phyloP scores from a whole-genome alignment of 2,888 invertebrate species.

The Himalopsyche japonica region DNA sequence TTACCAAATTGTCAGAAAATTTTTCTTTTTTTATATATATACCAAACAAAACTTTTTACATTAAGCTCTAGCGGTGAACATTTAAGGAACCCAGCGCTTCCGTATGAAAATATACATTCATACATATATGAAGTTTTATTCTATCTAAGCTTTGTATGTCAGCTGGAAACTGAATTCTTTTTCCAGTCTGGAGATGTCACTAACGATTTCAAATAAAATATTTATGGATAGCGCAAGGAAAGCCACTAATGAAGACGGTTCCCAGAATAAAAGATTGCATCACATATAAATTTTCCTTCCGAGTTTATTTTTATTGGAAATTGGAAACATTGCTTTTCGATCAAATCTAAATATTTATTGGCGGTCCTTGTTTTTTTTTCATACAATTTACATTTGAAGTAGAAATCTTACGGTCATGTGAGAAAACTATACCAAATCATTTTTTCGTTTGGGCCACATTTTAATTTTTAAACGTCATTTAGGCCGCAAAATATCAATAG shows the following conservation, averaged over 20 bases:
- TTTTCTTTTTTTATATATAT: too few relatives aligned
- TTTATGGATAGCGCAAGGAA: neutral
- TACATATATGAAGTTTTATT: neutral
- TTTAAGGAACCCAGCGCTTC: neutral
- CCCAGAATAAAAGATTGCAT: neutral
- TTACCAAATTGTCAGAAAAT: too few relatives aligned
- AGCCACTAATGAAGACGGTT: neutral
- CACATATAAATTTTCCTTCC: neutral
- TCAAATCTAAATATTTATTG: too few relatives aligned
- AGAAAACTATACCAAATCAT: too few relatives aligned
- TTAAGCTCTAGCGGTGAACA: neutral
- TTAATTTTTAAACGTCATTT: too few relatives aligned
- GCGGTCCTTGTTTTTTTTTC: too few relatives aligned
- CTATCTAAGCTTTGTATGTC: neutral
- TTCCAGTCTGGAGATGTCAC: slow-evolving; percentile 6
- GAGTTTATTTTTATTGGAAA: neutral
- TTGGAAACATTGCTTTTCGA: neutral
- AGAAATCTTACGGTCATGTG: too few relatives aligned
- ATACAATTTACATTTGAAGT: too few relatives aligned
- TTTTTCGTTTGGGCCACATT: too few relatives aligned
- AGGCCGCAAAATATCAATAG: too few relatives aligned
- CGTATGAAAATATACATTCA: neutral
- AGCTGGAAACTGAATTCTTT: neutral
- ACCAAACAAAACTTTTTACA: too few relatives aligned
- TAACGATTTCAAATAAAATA: slow-evolving; percentile 5